Percentiles rank a stretch among this genome's conserved stretches.
Conservation (phyloP, 37 sponge, comb jelly and placozoan species). For the Amphimedon queenslandica region DNA sequence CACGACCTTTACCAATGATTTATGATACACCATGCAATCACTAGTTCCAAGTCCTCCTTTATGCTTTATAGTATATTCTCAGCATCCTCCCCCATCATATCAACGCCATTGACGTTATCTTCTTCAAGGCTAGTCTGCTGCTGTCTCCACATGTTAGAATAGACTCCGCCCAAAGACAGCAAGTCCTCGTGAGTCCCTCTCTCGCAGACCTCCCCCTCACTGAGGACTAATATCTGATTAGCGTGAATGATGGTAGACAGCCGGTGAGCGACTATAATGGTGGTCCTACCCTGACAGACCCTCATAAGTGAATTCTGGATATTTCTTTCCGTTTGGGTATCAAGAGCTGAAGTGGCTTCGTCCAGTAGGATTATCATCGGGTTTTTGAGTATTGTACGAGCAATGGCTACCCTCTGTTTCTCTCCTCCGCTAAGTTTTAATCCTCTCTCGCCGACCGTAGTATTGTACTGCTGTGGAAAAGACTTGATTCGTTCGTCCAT, state of each 20-base stretch:
- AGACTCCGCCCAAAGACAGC: slow-evolving; percentile 61
- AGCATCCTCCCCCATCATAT: too few species aligned
- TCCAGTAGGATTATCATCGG: slow-evolving; percentile 92
- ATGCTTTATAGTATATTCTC: too few species aligned
- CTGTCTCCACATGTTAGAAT: slow-evolving; percentile 88
- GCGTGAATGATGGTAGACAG: slow-evolving; percentile 97
- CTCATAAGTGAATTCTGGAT: slow-evolving; percentile 84
- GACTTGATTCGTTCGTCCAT: slow-evolving; percentile 81
- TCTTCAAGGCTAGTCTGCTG: slow-evolving; percentile 71
- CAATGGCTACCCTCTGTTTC: slow-evolving; percentile 98
- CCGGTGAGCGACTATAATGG: slow-evolving; percentile 93
- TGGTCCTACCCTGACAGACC: slow-evolving; percentile 85
- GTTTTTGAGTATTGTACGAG: slow-evolving; percentile 93
- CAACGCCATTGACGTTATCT: slow-evolving; percentile 4
- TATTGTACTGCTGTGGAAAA: slow-evolving; percentile 85
- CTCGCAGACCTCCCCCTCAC: slow-evolving; percentile 71
- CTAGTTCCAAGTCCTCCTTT: too few species aligned
- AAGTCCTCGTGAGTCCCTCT: slow-evolving; percentile 80
- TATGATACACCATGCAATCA: too few species aligned
- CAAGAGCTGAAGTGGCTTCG: slow-evolving; percentile 98
- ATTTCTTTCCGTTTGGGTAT: slow-evolving; percentile 93
- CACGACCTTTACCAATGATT: too few species aligned
- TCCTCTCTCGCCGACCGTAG: slow-evolving; percentile 96
- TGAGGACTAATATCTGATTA: slow-evolving; percentile 91
- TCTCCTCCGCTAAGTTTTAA: slow-evolving; percentile 98